A percentile compares a stretch with the other conserved stretches of the same genome.
Evolutionary conservation across 2,113 vertebrate genomes (phyloP).

Genomic region (Copsychus sechellarum): DNA sequence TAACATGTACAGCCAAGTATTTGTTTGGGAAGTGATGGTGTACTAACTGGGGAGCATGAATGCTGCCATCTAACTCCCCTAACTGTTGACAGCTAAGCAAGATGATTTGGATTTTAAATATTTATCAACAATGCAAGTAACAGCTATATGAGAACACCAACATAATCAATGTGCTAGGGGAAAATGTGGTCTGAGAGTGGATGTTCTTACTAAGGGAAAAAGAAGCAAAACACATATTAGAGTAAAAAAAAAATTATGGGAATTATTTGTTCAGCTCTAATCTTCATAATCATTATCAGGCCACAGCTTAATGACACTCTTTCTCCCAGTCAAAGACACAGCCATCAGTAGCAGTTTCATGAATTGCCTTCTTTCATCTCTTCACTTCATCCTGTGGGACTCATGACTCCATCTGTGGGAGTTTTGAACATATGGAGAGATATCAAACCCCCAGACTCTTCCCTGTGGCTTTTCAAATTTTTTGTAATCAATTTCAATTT

Average conservation of each 20-base stretch:
- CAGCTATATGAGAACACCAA: neutral
- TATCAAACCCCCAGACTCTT: neutral
- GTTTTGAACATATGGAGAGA: slow-evolving; percentile 40
- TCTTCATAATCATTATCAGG: slow-evolving; percentile 33
- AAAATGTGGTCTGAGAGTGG: neutral
- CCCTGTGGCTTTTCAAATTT: neutral
- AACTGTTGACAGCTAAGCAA: neutral
- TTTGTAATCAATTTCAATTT: neutral
- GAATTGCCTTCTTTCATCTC: slow-evolving; percentile 59
- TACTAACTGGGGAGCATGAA: neutral
- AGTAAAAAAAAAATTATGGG: neutral
- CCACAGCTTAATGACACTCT: neutral
- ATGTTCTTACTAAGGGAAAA: neutral
- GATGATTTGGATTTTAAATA: neutral
- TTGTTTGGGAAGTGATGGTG: neutral
- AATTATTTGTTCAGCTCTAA: slow-evolving; percentile 54
- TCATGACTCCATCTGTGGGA: slow-evolving; percentile 28
- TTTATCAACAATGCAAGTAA: neutral
- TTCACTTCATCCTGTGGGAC: slow-evolving; percentile 32
- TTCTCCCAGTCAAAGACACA: neutral
- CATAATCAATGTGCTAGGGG: neutral
- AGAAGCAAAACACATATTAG: neutral
- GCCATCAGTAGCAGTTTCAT: slow-evolving; percentile 5
- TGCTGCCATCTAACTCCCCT: neutral
- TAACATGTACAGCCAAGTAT: neutral